Base-by-base conservation (phyloP, 2,888 invertebrate species). In the Volucella inflata region DNA sequence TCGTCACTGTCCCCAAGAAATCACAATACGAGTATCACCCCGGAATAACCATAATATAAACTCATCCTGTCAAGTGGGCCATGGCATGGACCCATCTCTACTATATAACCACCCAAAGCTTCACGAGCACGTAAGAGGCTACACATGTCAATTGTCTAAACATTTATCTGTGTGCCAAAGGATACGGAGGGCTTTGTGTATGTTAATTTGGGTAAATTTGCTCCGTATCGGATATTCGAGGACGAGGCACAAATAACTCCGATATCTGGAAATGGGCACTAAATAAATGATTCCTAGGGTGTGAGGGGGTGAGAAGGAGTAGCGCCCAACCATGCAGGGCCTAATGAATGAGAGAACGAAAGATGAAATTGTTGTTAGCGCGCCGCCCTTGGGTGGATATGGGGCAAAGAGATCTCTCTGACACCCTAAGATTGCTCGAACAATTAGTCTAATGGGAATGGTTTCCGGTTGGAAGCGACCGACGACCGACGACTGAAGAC, bases 391-490 rank as follows among this genome's bases (percentile, higher is more conserved):
- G 38, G 12, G 30, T 14, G 1, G 30, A 17, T 17, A 10, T 10
- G 51, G 51, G 16, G 30, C 30, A 30, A 30, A 6, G 6, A 30
- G 0, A 30, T 30, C 30, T 46, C 57, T 2, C 67, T n/a, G n/a
- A 44, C 64, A 14, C 57, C 53, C 51, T 14, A 51, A 51, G 72
- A 79, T 72, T 60, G 72, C 55, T 79, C 79, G 65, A 79, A 67
- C 79, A 79, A 79, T 79, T 79, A 79, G 79, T 59, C 65, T 79
- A 79, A 79, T 72, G 79, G 79, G 72, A 46, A 60, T 48, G 72
- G 50, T 79, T 79, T 79, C 72, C 72, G 72, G 51, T 67, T 42
- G 65, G 16, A 30, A 30, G 30, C 30, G 6, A 30, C 30, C 30
- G 30, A n/a, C n/a, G n/a, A n/a, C 30, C 30, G 6, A 30, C 30